phyloP scores from a whole-genome alignment of 2,797 vertebrate genomes.

The Chaenodraco wilsoni region DNA sequence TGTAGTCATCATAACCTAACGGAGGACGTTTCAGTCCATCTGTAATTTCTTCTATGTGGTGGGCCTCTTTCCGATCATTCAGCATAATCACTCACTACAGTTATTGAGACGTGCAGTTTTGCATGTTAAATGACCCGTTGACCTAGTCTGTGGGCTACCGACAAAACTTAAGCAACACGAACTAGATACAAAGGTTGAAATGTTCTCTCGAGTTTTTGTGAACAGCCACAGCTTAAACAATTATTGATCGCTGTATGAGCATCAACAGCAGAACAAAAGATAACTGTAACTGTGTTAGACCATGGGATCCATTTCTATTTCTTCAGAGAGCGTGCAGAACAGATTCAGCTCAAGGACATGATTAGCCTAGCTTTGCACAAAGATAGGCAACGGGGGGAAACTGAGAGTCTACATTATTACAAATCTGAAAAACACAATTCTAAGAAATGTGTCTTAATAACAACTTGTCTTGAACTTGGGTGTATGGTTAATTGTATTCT shows the following conservation, averaged over 20 bases:
- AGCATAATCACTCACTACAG: not conserved
- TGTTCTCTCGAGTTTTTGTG: conserved; percentile 7
- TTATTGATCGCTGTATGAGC: not conserved
- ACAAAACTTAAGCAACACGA: not conserved
- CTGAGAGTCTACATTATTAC: not conserved
- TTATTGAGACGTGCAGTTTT: conserved; percentile 1
- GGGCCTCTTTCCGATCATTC: not conserved
- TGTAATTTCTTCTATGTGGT: not conserved
- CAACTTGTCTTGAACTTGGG: not conserved
- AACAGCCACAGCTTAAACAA: conserved; percentile 6
- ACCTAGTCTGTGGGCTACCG: not conserved
- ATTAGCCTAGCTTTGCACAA: conserved; percentile 6
- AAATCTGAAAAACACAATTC: not conserved
- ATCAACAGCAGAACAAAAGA: not conserved
- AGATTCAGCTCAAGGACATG: not conserved
- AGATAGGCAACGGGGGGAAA: not conserved
- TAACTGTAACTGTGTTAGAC: not conserved
- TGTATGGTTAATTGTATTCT: not conserved
- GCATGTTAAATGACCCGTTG: not conserved
- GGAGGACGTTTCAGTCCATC: not conserved
- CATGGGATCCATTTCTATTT: not conserved
- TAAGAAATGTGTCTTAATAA: not conserved
- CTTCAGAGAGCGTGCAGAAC: not conserved
- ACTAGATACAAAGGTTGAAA: conserved; percentile 2
- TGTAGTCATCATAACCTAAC: not conserved